Percentiles rank a stretch among this genome's conserved stretches.
Conservation (phyloP, 2,113 vertebrate genomes). For the Gracilinanus agilis region DNA sequence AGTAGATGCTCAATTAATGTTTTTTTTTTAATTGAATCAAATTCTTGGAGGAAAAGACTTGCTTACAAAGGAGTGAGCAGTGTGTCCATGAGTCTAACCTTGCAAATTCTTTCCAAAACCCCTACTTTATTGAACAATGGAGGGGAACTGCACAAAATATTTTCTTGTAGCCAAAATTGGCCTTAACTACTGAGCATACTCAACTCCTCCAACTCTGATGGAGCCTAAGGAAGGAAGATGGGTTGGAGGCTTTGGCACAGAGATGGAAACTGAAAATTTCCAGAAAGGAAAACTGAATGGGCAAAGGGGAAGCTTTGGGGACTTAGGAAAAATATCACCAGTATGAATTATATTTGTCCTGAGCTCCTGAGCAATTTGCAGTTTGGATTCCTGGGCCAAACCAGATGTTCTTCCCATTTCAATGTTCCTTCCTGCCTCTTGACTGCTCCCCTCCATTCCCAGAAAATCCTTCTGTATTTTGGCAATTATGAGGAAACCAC, state of each 20-base stretch:
- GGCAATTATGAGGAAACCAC: not conserved
- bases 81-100: too few relatives aligned
- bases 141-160: not conserved
- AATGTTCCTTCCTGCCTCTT: not conserved
- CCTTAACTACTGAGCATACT: not conserved
- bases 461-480: conserved; percentile 2
- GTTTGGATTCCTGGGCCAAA: not conserved
- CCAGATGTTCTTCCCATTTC: not conserved
- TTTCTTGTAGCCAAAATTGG: not conserved
- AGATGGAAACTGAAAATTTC: not conserved
- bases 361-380: not conserved
- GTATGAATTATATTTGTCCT: conserved; percentile 6
- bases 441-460: not conserved
- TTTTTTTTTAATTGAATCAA: not conserved
- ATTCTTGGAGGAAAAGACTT: not conserved
- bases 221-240: not conserved
- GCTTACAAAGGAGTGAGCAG: not conserved
- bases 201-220: not conserved
- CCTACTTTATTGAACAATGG: not conserved
- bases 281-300: not conserved
- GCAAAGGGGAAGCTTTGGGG: not conserved
- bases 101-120: not conserved
- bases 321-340: not conserved
- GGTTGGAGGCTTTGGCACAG: not conserved
- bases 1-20: not conserved